A percentile compares a stretch with the other conserved stretches of the same genome.
Conservation (phyloP, 2,797 vertebrate genomes). For the Cercopithecus petaurista region DNA sequence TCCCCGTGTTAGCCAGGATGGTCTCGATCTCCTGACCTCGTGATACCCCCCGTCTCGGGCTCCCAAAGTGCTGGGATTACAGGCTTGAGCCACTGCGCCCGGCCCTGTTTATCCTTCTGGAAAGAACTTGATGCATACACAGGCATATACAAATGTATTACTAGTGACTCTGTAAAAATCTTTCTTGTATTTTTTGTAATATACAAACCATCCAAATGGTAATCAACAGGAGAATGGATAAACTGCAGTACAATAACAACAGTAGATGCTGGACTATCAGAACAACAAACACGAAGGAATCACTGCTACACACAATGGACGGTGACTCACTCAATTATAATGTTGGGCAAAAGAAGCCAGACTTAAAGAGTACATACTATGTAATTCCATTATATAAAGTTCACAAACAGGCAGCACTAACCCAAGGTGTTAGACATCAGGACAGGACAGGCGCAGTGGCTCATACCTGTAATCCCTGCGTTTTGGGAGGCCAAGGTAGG, state of each 20-base stretch:
- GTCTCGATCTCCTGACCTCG: no score
- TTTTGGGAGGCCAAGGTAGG: no score
- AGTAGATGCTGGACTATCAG: fast-evolving
- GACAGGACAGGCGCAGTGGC: no score
- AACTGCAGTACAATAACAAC: not conserved
- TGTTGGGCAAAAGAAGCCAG: not conserved
- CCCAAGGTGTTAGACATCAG: no score
- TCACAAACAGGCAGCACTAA: not conserved
- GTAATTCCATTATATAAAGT: not conserved
- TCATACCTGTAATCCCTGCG: no score
- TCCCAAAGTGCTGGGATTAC: no score
- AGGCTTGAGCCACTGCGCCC: no score
- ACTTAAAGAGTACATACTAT: not conserved
- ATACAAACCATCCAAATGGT: not conserved
- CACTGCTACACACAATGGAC: fast-evolving
- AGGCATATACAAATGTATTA: not conserved
- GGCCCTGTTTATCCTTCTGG: not conserved
- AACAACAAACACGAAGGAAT: not conserved
- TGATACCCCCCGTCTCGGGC: no score
- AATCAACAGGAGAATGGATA: not conserved
- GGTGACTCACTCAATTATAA: not conserved
- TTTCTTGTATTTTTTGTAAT: not conserved
- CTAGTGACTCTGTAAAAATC: not conserved
- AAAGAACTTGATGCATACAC: not conserved
- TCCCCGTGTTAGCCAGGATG: no score